phyloP scores from a whole-genome alignment of 1,140 invertebrate genomes.

The Ceratitis capitata region DNA sequence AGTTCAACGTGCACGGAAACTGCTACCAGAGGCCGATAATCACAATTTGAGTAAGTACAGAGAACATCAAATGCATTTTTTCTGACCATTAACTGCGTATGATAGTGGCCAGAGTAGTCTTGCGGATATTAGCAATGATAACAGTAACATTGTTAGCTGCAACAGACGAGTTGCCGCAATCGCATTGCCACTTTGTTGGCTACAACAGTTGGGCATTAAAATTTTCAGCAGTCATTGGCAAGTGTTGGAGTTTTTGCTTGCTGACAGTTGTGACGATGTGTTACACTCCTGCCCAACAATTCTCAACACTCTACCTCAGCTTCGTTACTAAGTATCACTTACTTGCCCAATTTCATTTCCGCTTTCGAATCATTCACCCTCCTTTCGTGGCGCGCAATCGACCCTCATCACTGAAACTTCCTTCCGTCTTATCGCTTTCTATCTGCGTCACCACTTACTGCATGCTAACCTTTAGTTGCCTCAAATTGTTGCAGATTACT shows the following conservation, averaged over 20 bases:
- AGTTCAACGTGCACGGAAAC: neutral
- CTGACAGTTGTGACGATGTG: no score
- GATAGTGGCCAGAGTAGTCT: neutral
- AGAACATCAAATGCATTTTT: slow-evolving; percentile 17
- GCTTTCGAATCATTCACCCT: neutral
- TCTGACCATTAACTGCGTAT: neutral
- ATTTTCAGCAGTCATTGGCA: neutral
- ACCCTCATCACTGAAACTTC: neutral
- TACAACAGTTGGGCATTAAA: neutral
- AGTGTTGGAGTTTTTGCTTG: neutral
- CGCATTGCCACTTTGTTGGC: neutral
- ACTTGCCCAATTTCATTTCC: slow-evolving; percentile 16
- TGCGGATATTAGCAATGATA: neutral
- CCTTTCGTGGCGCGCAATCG: neutral
- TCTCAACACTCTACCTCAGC: neutral
- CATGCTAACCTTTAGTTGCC: neutral
- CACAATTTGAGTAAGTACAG: slow-evolving; percentile 11
- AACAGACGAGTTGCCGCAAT: no score
- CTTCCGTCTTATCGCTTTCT: no score
- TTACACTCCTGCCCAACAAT: neutral
- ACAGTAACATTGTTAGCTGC: neutral
- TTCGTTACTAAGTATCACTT: neutral
- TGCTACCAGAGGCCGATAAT: neutral
- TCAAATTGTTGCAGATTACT: slow-evolving; percentile 10
- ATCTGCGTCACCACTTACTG: neutral